Base-by-base conservation (phyloP, 2,888 invertebrate species). In the Cosmopolites sordidus region DNA sequence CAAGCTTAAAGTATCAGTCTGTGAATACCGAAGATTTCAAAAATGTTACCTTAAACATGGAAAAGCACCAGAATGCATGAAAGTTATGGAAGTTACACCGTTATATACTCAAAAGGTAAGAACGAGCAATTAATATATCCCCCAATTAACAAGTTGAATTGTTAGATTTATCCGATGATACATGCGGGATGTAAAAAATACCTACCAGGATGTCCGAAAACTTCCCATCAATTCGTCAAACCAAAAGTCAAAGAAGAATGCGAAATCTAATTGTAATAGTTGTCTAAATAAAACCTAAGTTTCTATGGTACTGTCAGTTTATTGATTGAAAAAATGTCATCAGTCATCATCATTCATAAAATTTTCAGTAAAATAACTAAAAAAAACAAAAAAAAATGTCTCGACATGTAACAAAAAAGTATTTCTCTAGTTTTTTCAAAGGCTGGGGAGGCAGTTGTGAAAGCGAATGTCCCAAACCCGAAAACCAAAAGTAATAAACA, bases 191-290 rank as follows among this genome's bases (percentile, higher is more conserved):
- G 29, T 2, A 65, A 66, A 45, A 46, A 51, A 18, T 59, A 55
- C 41, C 40, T 64, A 16, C 62, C 66, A 16, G 66, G 65, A 16
- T 60, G 61, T 55, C 64, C 64, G 4, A 44, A 14, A 11, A 43
- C n/a, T 16, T 27, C 40, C 2, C 42, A 30, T 22, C 27, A 22
- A 30, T 45, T 42, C 22, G 43, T 50, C 16, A 42, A 16, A n/a
- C 40, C 43, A 14, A 16, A 16, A 16, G 2, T 11, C 4, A 40
- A 40, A 14, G 4, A 3, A 12, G 17, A 40, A 14, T 40, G 17
- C 16, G 17, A 40, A 4, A 40, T 3, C 17, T 16, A 16, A 40
- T 16, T 16, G 17, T 16, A 3, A 37, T 4, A 3, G 2, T 8
- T 16, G 15, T 16, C 5, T 40, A n/a, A 37, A 37, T 8, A 8